phyloP scores from a whole-genome alignment of 2,797 vertebrate species.

The Protosalanx chinensis region DNA sequence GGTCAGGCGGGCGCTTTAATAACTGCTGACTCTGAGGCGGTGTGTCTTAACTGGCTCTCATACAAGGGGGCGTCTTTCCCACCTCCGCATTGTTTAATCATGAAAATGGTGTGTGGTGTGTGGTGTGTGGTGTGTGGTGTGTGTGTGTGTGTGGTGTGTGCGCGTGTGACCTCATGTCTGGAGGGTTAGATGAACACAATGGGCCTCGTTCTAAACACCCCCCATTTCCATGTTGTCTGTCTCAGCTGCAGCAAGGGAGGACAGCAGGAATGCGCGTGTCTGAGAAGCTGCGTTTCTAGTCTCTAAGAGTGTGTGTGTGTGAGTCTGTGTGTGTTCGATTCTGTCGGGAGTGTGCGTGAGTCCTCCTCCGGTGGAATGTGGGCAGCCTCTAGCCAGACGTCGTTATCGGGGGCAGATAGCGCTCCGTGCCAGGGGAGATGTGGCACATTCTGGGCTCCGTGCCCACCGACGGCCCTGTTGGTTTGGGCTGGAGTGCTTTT shows the following conservation, averaged over 20 bases:
- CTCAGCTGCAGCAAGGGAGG: constrained; percentile 26
- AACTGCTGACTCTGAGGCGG: background rate
- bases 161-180: constrained; percentile 5
- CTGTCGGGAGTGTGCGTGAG: constrained; percentile 20
- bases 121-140: constrained; percentile 5
- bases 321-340: constrained; percentile 1
- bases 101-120: constrained; percentile 13
- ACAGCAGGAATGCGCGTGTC: constrained; percentile 19
- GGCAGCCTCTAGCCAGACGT: constrained; percentile 40
- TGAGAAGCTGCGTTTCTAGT: constrained; percentile 13
- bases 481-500: constrained; percentile 2
- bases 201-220: constrained; percentile 44
- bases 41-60: background rate
- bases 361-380: constrained; percentile 56
- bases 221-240: constrained; percentile 40
- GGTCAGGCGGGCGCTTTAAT: background rate
- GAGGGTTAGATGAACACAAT: background rate
- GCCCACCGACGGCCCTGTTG: constrained; percentile 49
- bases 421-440: constrained; percentile 36
- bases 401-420: constrained; percentile 64
- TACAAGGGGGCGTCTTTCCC: constrained; percentile 53
- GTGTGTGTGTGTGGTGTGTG: background rate
- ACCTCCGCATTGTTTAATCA: background rate
- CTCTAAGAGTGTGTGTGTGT: constrained; percentile 17
- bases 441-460: constrained; percentile 66